A percentile compares a stretch with the other conserved stretches of the same genome.
phyloP scores from a whole-genome alignment of 2,797 vertebrate species.

The Mycteria americana region DNA sequence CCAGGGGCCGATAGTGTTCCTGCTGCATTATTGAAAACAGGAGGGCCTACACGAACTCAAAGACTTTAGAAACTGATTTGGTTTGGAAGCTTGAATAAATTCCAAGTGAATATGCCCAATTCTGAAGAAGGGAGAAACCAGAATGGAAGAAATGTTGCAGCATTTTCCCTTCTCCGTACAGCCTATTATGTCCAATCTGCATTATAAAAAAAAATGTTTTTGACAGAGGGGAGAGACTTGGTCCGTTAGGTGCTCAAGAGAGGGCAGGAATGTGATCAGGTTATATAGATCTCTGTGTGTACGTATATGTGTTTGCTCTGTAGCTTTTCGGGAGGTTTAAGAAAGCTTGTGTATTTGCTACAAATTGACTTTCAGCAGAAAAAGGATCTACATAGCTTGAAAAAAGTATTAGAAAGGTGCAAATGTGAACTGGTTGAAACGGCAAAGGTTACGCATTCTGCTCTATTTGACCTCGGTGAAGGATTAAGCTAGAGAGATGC shows the following conservation, averaged over 20 bases:
- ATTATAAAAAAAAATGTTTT: background rate
- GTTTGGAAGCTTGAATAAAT: slow-evolving; percentile 36
- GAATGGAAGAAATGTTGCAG: slow-evolving; percentile 33
- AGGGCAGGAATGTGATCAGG: background rate
- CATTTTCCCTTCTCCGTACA: background rate
- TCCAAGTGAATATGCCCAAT: background rate
- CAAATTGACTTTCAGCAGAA: background rate
- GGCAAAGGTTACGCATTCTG: background rate
- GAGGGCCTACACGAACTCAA: background rate
- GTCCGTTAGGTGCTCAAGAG: background rate
- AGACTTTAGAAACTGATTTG: slow-evolving; percentile 40
- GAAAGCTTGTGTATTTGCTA: background rate
- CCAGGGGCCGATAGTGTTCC: slow-evolving; percentile 41
- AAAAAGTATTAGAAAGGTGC: background rate
- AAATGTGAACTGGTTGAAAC: background rate
- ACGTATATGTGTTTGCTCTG: background rate
- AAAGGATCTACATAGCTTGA: background rate
- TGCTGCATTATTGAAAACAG: slow-evolving; percentile 62
- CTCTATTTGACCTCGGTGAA: background rate
- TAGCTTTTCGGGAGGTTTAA: background rate
- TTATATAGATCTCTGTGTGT: accelerated
- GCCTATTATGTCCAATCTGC: background rate
- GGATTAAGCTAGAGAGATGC: background rate
- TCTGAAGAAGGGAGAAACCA: slow-evolving; percentile 6
- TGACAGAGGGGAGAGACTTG: background rate